A percentile compares a stretch with the other conserved stretches of the same genome.
phyloP scores from a whole-genome alignment of 2,797 vertebrate genomes.

The Syngnathus acus region DNA sequence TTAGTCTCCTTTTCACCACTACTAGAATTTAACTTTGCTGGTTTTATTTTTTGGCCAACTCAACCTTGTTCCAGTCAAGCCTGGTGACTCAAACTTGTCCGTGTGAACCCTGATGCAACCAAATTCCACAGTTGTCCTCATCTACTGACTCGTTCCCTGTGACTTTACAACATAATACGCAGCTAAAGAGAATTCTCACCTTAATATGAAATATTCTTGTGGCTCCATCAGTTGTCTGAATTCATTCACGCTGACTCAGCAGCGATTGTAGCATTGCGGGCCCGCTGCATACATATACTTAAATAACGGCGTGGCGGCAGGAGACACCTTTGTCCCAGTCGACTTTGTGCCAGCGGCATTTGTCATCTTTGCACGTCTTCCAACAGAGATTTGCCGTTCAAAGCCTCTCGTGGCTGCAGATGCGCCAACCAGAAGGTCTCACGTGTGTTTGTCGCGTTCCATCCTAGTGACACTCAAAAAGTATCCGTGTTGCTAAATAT shows the following conservation, averaged over 20 bases:
- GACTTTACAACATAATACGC: background rate
- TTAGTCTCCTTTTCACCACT: background rate
- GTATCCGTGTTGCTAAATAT: background rate
- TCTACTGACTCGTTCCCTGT: background rate
- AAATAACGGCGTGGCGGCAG: slow-evolving; percentile 6
- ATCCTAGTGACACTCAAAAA: background rate
- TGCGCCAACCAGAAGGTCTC: background rate
- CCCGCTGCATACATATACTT: slow-evolving; percentile 10
- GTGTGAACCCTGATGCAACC: background rate
- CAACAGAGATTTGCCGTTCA: slow-evolving; percentile 5
- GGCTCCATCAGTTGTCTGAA: background rate
- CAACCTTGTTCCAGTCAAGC: background rate
- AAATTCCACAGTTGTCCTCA: background rate
- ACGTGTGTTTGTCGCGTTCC: background rate
- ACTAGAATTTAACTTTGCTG: background rate
- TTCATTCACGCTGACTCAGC: background rate
- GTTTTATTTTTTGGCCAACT: background rate
- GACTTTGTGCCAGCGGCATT: slow-evolving; percentile 36
- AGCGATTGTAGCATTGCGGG: background rate
- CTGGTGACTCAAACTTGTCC: background rate
- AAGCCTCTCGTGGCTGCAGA: slow-evolving; percentile 6
- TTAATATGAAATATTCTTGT: background rate
- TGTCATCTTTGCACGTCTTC: slow-evolving; percentile 20
- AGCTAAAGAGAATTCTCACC: background rate
- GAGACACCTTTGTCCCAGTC: slow-evolving; percentile 57